Percentiles rank a stretch among this genome's conserved stretches.
Conservation (phyloP, 2,888 invertebrate species). For the Hypercompe scribonia region DNA sequence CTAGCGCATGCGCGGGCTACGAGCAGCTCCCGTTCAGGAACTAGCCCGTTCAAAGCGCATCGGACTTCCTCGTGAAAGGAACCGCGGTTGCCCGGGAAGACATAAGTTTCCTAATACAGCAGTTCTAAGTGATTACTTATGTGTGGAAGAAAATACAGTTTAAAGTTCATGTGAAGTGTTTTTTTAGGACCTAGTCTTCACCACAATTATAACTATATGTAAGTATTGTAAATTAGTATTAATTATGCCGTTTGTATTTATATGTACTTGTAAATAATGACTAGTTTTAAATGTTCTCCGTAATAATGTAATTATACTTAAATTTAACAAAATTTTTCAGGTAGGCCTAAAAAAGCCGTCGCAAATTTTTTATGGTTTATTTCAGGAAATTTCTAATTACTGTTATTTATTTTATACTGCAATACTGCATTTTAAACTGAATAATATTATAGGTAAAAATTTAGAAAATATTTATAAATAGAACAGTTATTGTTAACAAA, state of each 20-base stretch:
- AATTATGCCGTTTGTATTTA: background rate
- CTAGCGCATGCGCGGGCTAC: constrained; percentile 75
- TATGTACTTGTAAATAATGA: background rate
- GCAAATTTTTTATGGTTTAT: constrained; percentile 2
- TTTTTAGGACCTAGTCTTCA: background rate
- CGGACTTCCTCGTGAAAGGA: constrained; percentile 68
- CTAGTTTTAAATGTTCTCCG: background rate
- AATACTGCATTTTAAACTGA: background rate
- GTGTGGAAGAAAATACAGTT: constrained; percentile 5
- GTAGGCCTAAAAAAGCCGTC: constrained; percentile 42
- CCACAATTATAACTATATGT: background rate
- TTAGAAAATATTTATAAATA: no score
- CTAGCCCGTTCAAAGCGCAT: constrained; percentile 65
- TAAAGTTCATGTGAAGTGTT: constrained; percentile 10
- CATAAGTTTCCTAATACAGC: constrained; percentile 18
- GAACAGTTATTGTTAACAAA: no score
- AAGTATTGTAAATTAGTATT: constrained; percentile 4
- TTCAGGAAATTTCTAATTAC: background rate
- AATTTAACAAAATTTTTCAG: background rate
- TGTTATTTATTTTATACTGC: background rate
- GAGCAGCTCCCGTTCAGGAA: constrained; percentile 62
- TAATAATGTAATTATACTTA: background rate
- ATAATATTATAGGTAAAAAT: background rate
- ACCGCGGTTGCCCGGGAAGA: constrained; percentile 32
- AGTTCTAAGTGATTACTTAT: constrained; percentile 9